A percentile compares a stretch with the other conserved stretches of the same genome.
phyloP scores from a whole-genome alignment of 1,140 invertebrate species.

The Zophobas morio region DNA sequence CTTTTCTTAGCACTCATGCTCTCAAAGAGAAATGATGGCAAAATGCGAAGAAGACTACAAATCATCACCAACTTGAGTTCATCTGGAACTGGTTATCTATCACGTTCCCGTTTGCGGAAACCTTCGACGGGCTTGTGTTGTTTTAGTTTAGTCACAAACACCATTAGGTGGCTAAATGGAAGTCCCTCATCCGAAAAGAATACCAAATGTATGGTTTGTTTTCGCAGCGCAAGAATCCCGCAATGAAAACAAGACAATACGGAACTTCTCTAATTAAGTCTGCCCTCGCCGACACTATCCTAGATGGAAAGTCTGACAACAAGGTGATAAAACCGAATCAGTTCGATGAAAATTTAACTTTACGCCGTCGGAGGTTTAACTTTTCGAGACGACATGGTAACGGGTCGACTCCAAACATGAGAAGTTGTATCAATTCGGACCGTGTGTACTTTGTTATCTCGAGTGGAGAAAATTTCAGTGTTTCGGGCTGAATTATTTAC shows the following conservation, averaged over 20 bases:
- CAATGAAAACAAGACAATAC: conserved; percentile 34
- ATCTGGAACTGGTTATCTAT: too few species aligned
- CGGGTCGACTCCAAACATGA: not conserved
- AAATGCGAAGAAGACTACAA: too few species aligned
- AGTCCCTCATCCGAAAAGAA: conserved; percentile 37
- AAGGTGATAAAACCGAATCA: conserved; percentile 24
- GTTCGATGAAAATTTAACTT: too few species aligned
- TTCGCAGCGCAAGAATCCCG: conserved; percentile 32
- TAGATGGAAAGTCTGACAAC: conserved; percentile 22
- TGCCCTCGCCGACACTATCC: not conserved
- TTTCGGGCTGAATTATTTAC: conserved; percentile 39
- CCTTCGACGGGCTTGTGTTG: not conserved
- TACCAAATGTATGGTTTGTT: conserved; percentile 40
- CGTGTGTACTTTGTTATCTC: conserved; percentile 20
- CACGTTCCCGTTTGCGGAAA: too few species aligned
- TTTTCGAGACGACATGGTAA: not conserved
- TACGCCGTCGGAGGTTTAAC: too few species aligned
- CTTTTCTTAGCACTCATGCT: too few species aligned
- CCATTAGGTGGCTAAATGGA: conserved; percentile 25
- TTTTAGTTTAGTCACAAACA: conserved; percentile 33
- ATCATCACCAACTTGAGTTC: too few species aligned
- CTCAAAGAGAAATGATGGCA: too few species aligned
- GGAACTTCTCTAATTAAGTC: conserved; percentile 30
- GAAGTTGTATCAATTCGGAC: conserved; percentile 9
- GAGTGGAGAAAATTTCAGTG: conserved; percentile 37